A percentile compares a stretch with the other conserved stretches of the same genome.
Evolutionary conservation across 2,113 vertebrate species (phyloP).

Genomic region (Excalfactoria chinensis): DNA sequence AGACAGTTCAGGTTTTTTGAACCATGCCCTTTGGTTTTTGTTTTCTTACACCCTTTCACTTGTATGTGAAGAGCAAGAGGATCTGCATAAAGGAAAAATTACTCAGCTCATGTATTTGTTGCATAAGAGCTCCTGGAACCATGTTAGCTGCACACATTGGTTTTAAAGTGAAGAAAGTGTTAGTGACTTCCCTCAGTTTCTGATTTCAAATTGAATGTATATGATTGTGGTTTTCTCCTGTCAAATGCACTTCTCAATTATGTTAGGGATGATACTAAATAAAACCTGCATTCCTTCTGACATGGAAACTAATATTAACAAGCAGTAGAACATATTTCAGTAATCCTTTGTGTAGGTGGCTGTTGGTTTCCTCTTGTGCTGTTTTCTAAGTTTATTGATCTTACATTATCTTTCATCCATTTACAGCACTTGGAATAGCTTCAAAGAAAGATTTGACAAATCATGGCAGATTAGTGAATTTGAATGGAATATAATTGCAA

Average conservation of each 20-base stretch:
- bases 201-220: neutral
- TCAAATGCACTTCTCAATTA: conserved; percentile 37
- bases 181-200: neutral
- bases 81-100: neutral
- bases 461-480: neutral
- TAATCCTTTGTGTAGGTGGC: neutral
- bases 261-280: neutral
- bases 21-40: neutral
- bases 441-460: conserved; percentile 21
- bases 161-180: neutral
- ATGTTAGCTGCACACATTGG: neutral
- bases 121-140: neutral
- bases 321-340: neutral
- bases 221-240: neutral
- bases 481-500: neutral
- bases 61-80: neutral
- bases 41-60: neutral
- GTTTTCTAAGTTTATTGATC: neutral
- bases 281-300: neutral
- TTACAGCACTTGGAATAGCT: neutral
- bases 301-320: neutral
- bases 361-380: neutral
- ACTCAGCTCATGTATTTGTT: neutral
- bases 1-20: neutral
- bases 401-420: neutral